Base-by-base conservation (phyloP, 2,888 invertebrate genomes). In the Luffia ferchaultella region DNA sequence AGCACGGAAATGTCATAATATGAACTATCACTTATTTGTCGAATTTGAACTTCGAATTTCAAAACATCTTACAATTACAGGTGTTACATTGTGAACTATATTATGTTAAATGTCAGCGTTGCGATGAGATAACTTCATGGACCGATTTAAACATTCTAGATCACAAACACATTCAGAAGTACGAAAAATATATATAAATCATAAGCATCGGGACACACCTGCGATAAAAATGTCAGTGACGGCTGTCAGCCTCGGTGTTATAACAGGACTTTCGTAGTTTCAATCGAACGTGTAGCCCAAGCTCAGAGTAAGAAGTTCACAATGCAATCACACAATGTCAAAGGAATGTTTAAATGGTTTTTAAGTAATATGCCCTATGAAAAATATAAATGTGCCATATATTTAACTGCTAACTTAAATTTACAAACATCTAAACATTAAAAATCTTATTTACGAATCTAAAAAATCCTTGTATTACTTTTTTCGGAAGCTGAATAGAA, bases 331-430 rank as follows among this genome's bases (percentile, higher is more conserved):
- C 77, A 68, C 76, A 71, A 71, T 72, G 76, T 78, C 76, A 75
- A 77, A 80, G 83, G 83, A 83, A 83, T 83, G 83, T 83, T 76
- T 18, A 69, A 77, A 78, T 73, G 74, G 77, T 80, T 30, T 30
- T 30, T 82, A 82, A 80, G 82, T 82, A 82, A 76, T 76, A 82
- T 78, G 80, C 82, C n/a, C 80, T 82, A 83, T 80, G 76, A 73
- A 76, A 70, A 73, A 74, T 65, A 73, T 69, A 73, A 73, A 76
- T 76, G 78, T 82, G 79, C 75, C 74, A 76, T 70, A 18, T 18
- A 67, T 75, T 76, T 80, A 72, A 69, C 75, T 73, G 77, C 82
- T 80, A 83, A 80, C 80, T 82, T 83, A 82, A 80, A 79, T 75
- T 80, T 75, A 83, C 68, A 79, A 77, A 70, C 72, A 82, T 73